Conservation (phyloP, 1,140 invertebrate genomes). For the Orussus abietinus region DNA sequence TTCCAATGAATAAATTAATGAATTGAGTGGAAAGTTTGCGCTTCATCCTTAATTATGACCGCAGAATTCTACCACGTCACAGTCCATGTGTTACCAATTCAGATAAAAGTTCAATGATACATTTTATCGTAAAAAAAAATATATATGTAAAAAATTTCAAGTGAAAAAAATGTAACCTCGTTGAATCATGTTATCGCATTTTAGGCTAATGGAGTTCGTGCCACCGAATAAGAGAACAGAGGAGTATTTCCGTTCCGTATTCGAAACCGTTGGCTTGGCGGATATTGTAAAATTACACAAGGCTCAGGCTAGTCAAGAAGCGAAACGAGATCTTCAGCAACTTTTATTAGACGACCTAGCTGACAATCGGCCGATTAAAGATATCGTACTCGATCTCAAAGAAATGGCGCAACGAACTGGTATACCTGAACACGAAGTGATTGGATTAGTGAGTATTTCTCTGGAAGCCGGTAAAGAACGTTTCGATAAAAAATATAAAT, state of each 20-base stretch:
- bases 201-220: conserved; percentile 86
- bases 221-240: conserved; percentile 89
- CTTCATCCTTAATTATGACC: too few relatives aligned
- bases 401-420: conserved; percentile 77
- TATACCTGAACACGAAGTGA: conserved; percentile 87
- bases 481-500: conserved; percentile 5
- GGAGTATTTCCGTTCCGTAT: conserved; percentile 80
- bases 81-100: too few relatives aligned
- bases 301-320: conserved; percentile 82
- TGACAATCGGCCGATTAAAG: conserved; percentile 75
- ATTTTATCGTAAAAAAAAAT: too few relatives aligned
- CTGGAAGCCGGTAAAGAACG: conserved; percentile 6
- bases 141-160: too few relatives aligned
- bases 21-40: too few relatives aligned
- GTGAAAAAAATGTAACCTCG: too few relatives aligned
- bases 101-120: too few relatives aligned
- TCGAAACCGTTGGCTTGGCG: conserved; percentile 78
- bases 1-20: too few relatives aligned
- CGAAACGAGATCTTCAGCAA: conserved; percentile 75
- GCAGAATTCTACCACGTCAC: too few relatives aligned
- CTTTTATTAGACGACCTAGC: conserved; percentile 75
- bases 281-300: conserved; percentile 89
- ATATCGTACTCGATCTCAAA: conserved; percentile 77
- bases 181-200: conserved; percentile 21
- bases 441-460: conserved; percentile 63